phyloP scores from a whole-genome alignment of 2,888 invertebrate species.

The Orthonychiurus folsomi region DNA sequence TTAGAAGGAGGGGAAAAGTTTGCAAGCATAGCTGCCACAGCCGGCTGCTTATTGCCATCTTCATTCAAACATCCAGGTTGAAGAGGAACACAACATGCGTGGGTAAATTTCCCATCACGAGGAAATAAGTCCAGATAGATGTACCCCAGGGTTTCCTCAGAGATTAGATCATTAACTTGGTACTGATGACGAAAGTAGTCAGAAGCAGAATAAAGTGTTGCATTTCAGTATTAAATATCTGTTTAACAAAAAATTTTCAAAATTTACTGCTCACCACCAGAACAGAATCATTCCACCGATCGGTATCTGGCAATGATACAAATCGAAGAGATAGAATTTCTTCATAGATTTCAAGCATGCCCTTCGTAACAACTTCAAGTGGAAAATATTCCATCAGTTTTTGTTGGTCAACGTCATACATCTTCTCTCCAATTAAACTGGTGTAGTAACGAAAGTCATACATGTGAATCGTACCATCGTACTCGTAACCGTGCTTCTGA shows the following conservation, averaged over 20 bases:
- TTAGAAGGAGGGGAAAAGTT: constrained; percentile 48
- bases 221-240: constrained; percentile 12
- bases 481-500: constrained; percentile 44
- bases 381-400: constrained; percentile 48
- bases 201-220: too few species aligned
- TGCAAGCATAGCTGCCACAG: constrained; percentile 48
- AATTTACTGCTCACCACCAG: constrained; percentile 43
- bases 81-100: constrained; percentile 47
- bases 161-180: constrained; percentile 45
- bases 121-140: constrained; percentile 49
- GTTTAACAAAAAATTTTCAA: not conserved
- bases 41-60: constrained; percentile 41
- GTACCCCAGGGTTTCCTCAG: constrained; percentile 45
- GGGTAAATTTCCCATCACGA: constrained; percentile 47
- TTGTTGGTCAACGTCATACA: constrained; percentile 48
- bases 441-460: constrained; percentile 48
- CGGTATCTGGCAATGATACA: constrained; percentile 43
- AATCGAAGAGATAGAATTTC: constrained; percentile 46
- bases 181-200: too few species aligned
- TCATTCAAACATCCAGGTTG: constrained; percentile 41
- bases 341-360: constrained; percentile 48
- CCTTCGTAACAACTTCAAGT: constrained; percentile 46
- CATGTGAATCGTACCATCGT: constrained; percentile 45
- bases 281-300: constrained; percentile 48
- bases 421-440: constrained; percentile 46